Percentiles rank a stretch among this genome's conserved stretches.
Evolutionary conservation across 1,140 invertebrate species (phyloP).

Genomic region (Andrena cerasifolii): DNA sequence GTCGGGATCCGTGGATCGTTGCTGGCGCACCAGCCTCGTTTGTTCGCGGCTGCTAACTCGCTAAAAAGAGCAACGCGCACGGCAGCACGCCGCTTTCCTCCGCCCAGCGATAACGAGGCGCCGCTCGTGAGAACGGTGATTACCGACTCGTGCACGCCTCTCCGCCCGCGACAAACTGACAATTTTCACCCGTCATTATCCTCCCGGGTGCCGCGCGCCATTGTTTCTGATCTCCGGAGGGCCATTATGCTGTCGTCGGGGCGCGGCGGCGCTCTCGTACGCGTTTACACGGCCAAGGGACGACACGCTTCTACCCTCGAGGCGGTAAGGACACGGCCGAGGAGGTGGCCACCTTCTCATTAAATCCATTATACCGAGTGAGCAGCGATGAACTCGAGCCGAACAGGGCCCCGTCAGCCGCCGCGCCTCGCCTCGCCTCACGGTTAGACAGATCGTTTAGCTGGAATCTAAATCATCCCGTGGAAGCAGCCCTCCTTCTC

Average conservation of each 20-base stretch:
- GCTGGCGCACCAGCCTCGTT: conserved; percentile 16
- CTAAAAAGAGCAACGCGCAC: conserved; percentile 26
- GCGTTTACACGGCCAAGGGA: neutral
- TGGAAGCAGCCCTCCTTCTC: neutral
- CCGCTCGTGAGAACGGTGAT: conserved; percentile 63
- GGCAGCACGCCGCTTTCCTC: conserved; percentile 33
- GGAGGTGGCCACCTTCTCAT: conserved; percentile 66
- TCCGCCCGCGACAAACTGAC: conserved; percentile 68
- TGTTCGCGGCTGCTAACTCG: conserved; percentile 10
- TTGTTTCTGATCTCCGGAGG: conserved; percentile 67
- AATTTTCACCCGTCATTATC: conserved; percentile 72
- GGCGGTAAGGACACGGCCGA: conserved; percentile 20
- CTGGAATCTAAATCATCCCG: conserved; percentile 73
- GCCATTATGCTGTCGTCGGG: conserved; percentile 36
- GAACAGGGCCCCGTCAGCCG: conserved; percentile 54
- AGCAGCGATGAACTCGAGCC: conserved; percentile 67
- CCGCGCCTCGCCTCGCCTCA: conserved; percentile 10
- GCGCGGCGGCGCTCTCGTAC: neutral
- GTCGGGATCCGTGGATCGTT: too few species aligned
- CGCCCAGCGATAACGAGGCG: conserved; percentile 58
- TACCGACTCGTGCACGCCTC: conserved; percentile 56
- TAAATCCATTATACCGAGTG: conserved; percentile 72
- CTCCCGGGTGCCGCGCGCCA: conserved; percentile 53
- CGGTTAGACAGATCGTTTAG: conserved; percentile 72
- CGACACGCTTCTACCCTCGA: conserved; percentile 18